Evolutionary conservation across 2,113 vertebrate genomes (phyloP), one percentile per base, ranked within the genome.

Genomic region (Amphiprion percula): DNA sequence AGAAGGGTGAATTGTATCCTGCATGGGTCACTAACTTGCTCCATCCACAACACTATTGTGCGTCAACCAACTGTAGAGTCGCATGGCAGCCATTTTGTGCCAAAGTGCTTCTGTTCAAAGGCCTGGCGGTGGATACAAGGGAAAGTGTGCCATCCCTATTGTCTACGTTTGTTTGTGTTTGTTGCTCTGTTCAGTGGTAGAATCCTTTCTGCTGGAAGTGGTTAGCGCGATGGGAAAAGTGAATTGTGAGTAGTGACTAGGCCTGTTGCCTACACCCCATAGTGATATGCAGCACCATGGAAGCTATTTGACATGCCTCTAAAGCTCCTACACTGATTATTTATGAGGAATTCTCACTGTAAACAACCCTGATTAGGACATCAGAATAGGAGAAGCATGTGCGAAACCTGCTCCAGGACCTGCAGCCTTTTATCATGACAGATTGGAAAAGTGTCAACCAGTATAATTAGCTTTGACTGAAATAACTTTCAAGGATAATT

Each of bases 51-150:
- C 85, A 79, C 81, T 77, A 49, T 85, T 86, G 84, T 89, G 78
- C 49, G 30, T 77, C 74, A 88, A 82, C 77, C 66, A 74, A 85
- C 83, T 85, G 76, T 80, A 89, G 41, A 65, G 75, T 90, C 33
- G 58, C 85, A 84, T 88, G 90, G 89, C 84, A 88, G 90, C 90
- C 90, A 92, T 92, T 92, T 93, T 92, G 87, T 91, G 80, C 85
- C 90, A 86, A 87, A 83, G 72, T 71, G 69, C 58, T 33, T 82
- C 64, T 1, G 15, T 87, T 83, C 68, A 91, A 90, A 88, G 72
- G 84, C 74, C 82, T 83, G 75, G 84, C 44, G 10, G 30, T 69
- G 75, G 76, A 80, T 56, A 63, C 26, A n/a, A 68, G 21, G 62
- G 62, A 83, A 90, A 90, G 88, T 87, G 87, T 92, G 91, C 84